A percentile compares a stretch with the other conserved stretches of the same genome.
Conservation (phyloP, 2,888 invertebrate species). For the Linnaemya vulpina region DNA sequence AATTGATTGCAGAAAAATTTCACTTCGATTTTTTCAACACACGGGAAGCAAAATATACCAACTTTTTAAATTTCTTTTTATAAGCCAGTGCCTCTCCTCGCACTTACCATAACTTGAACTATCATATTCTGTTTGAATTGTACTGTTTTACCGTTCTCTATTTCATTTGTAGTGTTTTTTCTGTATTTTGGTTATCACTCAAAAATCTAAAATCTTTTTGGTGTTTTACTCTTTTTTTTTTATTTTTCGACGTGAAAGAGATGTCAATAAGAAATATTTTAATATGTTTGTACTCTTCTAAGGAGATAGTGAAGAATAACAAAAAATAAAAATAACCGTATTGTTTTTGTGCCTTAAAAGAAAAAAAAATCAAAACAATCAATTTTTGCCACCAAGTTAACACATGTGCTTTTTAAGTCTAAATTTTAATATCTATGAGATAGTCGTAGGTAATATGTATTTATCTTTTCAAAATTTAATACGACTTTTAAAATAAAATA, state of each 20-base stretch:
- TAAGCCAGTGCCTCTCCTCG: conserved; percentile 47
- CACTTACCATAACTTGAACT: not conserved
- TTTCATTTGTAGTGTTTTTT: conserved; percentile 21
- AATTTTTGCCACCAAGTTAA: conserved; percentile 45
- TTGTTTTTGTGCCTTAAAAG: conserved; percentile 60
- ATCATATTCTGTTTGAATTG: conserved; percentile 9
- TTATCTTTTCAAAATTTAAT: not conserved
- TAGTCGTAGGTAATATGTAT: not conserved
- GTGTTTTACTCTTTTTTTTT: conserved; percentile 17
- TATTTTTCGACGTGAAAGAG: conserved; percentile 40
- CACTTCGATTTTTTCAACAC: conserved; percentile 73
- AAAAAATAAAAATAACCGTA: conserved; percentile 58
- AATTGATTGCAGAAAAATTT: conserved; percentile 72
- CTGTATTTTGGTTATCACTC: conserved; percentile 43
- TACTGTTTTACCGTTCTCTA: conserved; percentile 24
- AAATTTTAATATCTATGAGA: conserved; percentile 45
- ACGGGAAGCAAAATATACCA: conserved; percentile 72
- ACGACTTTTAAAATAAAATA: not conserved
- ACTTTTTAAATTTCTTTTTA: conserved; percentile 56
- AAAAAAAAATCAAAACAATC: conserved; percentile 68
- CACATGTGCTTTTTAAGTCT: conserved; percentile 58
- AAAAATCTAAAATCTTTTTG: not conserved
- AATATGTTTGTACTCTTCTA: conserved; percentile 37
- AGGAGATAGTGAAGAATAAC: conserved; percentile 54
- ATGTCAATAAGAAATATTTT: not conserved